Evolutionary conservation across 1,140 invertebrate species (phyloP).

Genomic region (Neoseiulus cucumeris): DNA sequence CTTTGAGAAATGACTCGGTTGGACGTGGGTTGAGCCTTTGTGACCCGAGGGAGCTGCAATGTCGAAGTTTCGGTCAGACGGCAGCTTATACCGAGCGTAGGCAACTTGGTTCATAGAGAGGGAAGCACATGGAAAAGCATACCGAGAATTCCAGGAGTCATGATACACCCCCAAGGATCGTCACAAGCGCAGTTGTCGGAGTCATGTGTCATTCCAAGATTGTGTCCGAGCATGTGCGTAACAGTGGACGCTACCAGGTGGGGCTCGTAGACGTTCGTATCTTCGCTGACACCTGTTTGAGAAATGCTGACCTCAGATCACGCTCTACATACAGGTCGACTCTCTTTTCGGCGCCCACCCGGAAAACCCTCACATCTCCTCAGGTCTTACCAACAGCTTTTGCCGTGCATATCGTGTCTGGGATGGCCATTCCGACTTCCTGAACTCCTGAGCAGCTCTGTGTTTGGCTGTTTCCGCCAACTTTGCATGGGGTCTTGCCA

Average conservation of each 20-base stretch:
- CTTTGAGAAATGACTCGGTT: constrained; percentile 78
- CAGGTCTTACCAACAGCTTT: constrained; percentile 77
- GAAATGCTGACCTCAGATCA: too few relatives aligned
- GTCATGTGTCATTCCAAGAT: constrained; percentile 84
- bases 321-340: too few relatives aligned
- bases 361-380: too few relatives aligned
- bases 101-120: too few relatives aligned
- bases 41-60: not conserved
- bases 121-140: too few relatives aligned
- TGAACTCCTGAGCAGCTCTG: not conserved
- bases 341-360: too few relatives aligned
- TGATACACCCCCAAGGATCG: constrained; percentile 88
- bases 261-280: constrained; percentile 75
- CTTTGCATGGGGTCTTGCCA: not conserved
- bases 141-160: constrained; percentile 65
- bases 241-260: constrained; percentile 77
- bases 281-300: constrained; percentile 27
- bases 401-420: constrained; percentile 67
- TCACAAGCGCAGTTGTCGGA: constrained; percentile 56
- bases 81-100: too few relatives aligned
- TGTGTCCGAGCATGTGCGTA: constrained; percentile 91
- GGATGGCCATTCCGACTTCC: constrained; percentile 74
- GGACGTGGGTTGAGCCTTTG: constrained; percentile 38
- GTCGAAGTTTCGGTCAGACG: too few relatives aligned
- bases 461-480: not conserved